Conservation (phyloP, 2,797 vertebrate genomes). For the Dendrocincla tyrannina region DNA sequence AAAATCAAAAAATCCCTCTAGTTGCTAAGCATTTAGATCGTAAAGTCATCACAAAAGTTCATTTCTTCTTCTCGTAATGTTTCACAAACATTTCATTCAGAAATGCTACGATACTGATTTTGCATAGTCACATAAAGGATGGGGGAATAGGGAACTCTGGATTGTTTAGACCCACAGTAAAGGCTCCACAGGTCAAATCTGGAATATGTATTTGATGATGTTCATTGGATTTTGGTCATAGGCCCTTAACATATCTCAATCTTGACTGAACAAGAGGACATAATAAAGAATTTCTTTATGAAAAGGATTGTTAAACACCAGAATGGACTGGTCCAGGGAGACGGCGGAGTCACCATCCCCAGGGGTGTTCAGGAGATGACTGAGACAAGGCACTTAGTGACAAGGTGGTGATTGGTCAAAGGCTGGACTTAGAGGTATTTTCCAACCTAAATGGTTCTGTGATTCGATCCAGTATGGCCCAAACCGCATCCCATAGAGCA, state of each 20-base stretch:
- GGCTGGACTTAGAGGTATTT: neutral
- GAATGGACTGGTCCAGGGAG: neutral
- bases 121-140: neutral
- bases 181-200: neutral
- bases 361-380: neutral
- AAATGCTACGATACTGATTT: neutral
- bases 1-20: neutral
- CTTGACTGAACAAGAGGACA: accelerated
- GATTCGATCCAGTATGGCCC: neutral
- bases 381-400: neutral
- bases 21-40: neutral
- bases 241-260: accelerated
- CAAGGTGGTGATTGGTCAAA: neutral
- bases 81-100: neutral
- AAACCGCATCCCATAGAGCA: neutral
- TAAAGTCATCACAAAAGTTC: neutral
- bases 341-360: neutral
- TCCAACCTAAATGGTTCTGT: neutral
- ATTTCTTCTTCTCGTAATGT: neutral
- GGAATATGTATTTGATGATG: neutral
- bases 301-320: neutral
- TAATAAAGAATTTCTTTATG: neutral
- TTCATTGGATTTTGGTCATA: neutral
- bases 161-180: neutral
- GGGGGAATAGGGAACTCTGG: neutral